These are phyloP conservation scores for Gracilinanus agilis DNA, from an alignment of 2,113 vertebrate species.

Conservation along the genomic window DNA sequence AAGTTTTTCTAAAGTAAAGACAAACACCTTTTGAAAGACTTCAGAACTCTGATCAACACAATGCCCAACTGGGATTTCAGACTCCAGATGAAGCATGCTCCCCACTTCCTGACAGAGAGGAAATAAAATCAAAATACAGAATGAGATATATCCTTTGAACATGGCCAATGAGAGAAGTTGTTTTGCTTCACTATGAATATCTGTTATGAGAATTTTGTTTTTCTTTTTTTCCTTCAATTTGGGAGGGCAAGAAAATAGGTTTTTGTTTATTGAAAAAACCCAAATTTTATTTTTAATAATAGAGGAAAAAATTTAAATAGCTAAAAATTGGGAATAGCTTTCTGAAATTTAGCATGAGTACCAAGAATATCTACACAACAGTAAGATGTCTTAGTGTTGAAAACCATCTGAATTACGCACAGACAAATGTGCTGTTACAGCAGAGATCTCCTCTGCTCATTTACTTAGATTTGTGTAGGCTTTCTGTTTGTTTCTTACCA, in stretches of 20 bases:
- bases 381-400: neutral
- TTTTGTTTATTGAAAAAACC: neutral
- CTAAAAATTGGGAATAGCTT: neutral
- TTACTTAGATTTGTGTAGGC: neutral
- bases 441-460: neutral
- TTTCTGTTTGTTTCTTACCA: neutral
- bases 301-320: neutral
- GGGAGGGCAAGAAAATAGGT: neutral
- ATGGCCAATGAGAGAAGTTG: neutral
- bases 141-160: neutral
- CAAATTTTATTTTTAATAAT: neutral
- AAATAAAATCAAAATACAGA: neutral
- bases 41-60: neutral
- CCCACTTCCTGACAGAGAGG: neutral
- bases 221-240: neutral
- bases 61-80: neutral
- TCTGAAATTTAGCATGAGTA: neutral
- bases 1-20: slow-evolving; percentile 43
- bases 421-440: neutral
- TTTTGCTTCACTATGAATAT: neutral
- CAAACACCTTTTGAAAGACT: neutral
- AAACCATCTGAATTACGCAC: neutral
- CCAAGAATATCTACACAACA: neutral
- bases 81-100: neutral
- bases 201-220: neutral